phyloP scores from a whole-genome alignment of 2,888 invertebrate species.

The Nomada fabriciana region DNA sequence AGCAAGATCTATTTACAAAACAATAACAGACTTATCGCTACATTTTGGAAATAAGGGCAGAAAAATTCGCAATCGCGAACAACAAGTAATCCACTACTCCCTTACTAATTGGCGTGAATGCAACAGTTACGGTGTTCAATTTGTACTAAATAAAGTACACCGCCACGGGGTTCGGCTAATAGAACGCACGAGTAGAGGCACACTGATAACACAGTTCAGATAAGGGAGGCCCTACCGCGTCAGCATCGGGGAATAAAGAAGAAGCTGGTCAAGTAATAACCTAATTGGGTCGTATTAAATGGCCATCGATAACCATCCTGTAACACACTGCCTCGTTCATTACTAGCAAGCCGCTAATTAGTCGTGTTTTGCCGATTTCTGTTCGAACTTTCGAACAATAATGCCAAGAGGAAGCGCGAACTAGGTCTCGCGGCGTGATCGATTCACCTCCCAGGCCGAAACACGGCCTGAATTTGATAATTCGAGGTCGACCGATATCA shows the following conservation, averaged over 20 bases:
- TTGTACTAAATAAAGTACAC: too few species aligned
- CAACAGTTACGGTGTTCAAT: too few species aligned
- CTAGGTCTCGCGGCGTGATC: slow-evolving; percentile 40
- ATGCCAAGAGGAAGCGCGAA: slow-evolving; percentile 34
- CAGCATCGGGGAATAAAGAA: too few species aligned
- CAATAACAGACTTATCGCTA: too few species aligned
- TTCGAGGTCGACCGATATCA: slow-evolving; percentile 26
- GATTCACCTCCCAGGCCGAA: background rate
- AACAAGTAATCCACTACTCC: too few species aligned
- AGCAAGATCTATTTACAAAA: too few species aligned
- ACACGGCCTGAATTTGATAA: slow-evolving; percentile 51
- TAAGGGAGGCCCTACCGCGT: background rate
- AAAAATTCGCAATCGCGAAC: too few species aligned
- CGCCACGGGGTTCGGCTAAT: too few species aligned
- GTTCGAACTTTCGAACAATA: slow-evolving; percentile 62
- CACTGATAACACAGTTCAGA: too few species aligned
- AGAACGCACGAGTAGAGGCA: too few species aligned
- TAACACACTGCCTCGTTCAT: slow-evolving; percentile 61
- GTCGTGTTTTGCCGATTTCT: slow-evolving; percentile 59
- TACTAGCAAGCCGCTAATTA: slow-evolving; percentile 65
- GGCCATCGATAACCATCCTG: slow-evolving; percentile 57
- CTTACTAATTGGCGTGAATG: too few species aligned
- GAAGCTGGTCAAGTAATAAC: background rate
- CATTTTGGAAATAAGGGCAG: too few species aligned
- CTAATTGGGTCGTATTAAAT: slow-evolving; percentile 70